phyloP scores from a whole-genome alignment of 2,888 invertebrate species.

The Blastobasis lacticolella region DNA sequence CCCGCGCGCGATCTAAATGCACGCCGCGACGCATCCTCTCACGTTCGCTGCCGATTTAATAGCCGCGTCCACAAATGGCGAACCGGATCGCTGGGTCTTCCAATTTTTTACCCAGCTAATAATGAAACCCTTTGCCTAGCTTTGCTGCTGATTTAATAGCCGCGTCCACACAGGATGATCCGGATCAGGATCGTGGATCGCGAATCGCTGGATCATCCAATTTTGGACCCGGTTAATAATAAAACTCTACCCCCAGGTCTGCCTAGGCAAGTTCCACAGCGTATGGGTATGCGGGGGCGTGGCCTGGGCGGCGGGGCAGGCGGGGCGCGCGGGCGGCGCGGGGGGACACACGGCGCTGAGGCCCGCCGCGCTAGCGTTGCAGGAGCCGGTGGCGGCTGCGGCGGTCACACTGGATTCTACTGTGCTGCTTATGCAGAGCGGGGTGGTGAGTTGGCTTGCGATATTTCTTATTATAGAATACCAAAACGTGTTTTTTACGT shows the following conservation, averaged over 20 bases:
- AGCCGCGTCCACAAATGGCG: too few species aligned
- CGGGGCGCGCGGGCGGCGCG: conserved; percentile 81
- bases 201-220: too few species aligned
- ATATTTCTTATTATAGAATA: neutral
- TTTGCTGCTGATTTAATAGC: too few species aligned
- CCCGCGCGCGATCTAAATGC: too few species aligned
- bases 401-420: neutral
- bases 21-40: too few species aligned
- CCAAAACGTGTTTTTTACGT: neutral
- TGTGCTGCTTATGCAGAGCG: neutral
- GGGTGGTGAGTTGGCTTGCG: neutral
- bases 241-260: conserved; percentile 62
- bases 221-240: too few species aligned
- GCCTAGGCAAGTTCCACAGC: conserved; percentile 84
- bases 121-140: too few species aligned
- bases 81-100: too few species aligned
- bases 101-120: too few species aligned
- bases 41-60: too few species aligned
- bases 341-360: conserved; percentile 70
- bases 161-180: too few species aligned
- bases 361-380: conserved; percentile 50
- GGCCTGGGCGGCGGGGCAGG: conserved; percentile 87
- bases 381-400: neutral
- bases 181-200: too few species aligned
- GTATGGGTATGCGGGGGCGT: conserved; percentile 74